These are phyloP conservation scores for Plectrocnemia conspersa DNA, from an alignment of 1,140 invertebrate species.

Conservation along the genomic window DNA sequence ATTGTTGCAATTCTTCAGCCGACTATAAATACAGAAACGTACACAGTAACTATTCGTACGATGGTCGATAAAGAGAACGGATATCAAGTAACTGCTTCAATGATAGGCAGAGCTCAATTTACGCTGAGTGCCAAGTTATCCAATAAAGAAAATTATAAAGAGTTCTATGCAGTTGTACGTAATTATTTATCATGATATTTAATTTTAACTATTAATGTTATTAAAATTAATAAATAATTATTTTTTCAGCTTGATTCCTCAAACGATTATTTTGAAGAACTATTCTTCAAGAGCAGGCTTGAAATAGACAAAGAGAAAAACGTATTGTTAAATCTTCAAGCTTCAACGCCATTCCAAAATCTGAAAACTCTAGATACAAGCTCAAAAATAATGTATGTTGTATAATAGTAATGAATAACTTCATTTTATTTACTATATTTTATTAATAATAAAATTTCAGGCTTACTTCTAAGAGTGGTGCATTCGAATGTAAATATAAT, in stretches of 20 bases:
- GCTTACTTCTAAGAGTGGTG: conserved; percentile 46
- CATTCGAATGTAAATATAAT: conserved; percentile 44
- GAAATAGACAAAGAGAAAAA: conserved; percentile 39
- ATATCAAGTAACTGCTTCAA: conserved; percentile 39
- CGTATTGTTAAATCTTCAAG: conserved; percentile 42
- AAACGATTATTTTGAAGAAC: conserved; percentile 38
- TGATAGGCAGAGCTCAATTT: conserved; percentile 40
- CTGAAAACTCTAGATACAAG: conserved; percentile 41
- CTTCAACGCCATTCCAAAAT: conserved; percentile 42
- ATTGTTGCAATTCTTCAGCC: conserved; percentile 20
- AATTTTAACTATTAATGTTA: not conserved
- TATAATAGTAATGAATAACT: not conserved
- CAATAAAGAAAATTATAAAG: conserved; percentile 49
- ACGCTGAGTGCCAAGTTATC: conserved; percentile 52
- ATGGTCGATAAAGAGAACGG: conserved; percentile 32
- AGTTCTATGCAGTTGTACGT: conserved; percentile 39
- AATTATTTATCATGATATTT: not conserved
- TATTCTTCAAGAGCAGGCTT: conserved; percentile 45
- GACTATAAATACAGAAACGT: conserved; percentile 21
- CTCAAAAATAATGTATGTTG: conserved; percentile 43
- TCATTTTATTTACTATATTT: not conserved
- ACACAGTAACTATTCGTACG: conserved; percentile 40
- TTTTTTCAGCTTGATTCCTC: conserved; percentile 30
- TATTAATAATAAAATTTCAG: conserved; percentile 36
- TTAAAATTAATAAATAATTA: conserved; percentile 2